phyloP scores from a whole-genome alignment of 53 echinoderm and acorn worm species.

The Apostichopus leukothele region DNA sequence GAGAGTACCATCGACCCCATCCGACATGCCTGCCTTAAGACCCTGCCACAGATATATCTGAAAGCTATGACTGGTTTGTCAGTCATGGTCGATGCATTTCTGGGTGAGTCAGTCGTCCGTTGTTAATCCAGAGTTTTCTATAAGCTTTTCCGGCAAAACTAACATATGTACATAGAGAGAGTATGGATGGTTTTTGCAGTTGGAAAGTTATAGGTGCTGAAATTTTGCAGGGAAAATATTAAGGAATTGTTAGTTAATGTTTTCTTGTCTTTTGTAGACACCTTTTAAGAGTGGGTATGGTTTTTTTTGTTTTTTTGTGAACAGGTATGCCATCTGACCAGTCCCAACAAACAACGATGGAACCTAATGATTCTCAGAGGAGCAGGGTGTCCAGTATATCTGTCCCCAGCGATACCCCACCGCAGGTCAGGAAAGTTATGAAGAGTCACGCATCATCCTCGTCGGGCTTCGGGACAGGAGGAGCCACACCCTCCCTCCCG shows the following conservation, averaged over 20 bases:
- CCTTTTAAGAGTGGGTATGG: not conserved
- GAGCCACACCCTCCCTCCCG: slow-evolving; percentile 40
- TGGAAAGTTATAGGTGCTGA: too few species aligned
- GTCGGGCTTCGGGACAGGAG: slow-evolving; percentile 6
- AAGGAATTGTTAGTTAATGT: too few species aligned
- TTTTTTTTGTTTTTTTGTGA: not conserved
- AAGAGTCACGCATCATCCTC: slow-evolving; percentile 42
- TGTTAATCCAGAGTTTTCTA: not conserved
- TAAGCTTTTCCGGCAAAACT: too few species aligned
- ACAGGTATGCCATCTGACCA: slow-evolving; percentile 58
- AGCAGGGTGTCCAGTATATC: slow-evolving; percentile 60
- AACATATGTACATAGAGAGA: too few species aligned
- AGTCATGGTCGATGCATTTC: slow-evolving; percentile 88
- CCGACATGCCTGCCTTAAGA: slow-evolving; percentile 84
- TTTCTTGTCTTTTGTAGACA: too few species aligned
- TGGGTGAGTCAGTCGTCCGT: slow-evolving; percentile 57
- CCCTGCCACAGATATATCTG: slow-evolving; percentile 88
- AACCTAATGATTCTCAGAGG: slow-evolving; percentile 49
- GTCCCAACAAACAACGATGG: slow-evolving; percentile 28
- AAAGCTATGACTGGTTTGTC: slow-evolving; percentile 91
- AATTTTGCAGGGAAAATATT: too few species aligned
- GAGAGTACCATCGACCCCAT: slow-evolving; percentile 77
- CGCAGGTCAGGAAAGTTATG: slow-evolving; percentile 64
- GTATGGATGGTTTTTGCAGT: too few species aligned
- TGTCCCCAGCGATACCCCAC: slow-evolving; percentile 58